Evolutionary conservation across 2,797 vertebrate species (phyloP).

Genomic region (Coregonus sp.): DNA sequence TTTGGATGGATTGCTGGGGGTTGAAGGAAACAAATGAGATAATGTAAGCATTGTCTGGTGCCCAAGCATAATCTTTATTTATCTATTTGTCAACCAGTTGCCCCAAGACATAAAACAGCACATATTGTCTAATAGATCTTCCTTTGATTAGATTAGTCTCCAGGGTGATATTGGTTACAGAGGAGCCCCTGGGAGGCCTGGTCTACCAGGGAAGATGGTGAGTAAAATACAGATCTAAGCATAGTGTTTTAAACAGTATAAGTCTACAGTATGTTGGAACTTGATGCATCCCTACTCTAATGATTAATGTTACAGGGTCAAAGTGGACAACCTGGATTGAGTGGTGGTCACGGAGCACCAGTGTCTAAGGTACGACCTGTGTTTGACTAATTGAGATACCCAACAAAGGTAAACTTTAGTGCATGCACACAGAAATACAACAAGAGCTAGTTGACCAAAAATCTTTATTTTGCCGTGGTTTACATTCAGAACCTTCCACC

Average conservation of each 20-base stretch:
- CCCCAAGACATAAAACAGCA: neutral
- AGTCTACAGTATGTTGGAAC: neutral
- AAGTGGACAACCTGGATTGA: constrained; percentile 63
- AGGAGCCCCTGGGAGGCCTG: constrained; percentile 63
- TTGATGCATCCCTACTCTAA: neutral
- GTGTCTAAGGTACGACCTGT: constrained; percentile 65
- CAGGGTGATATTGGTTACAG: constrained; percentile 69
- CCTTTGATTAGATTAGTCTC: neutral
- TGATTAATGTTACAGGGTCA: constrained; percentile 58
- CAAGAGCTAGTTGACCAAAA: neutral
- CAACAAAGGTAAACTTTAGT: neutral
- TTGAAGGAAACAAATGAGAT: constrained; percentile 78
- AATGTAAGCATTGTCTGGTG: constrained; percentile 58
- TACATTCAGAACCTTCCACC: constrained; percentile 1
- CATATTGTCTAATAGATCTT: neutral
- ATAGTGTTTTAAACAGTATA: neutral
- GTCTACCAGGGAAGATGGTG: constrained; percentile 66
- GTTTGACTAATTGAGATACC: neutral
- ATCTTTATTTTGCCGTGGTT: neutral
- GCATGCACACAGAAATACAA: neutral
- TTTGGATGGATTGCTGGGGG: constrained; percentile 77
- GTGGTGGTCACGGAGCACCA: constrained; percentile 57
- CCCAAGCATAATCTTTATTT: neutral
- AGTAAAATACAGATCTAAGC: constrained; percentile 20
- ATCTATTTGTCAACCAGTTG: neutral